phyloP scores from a whole-genome alignment of 2,113 vertebrate genomes.

The Corythoichthys intestinalis region DNA sequence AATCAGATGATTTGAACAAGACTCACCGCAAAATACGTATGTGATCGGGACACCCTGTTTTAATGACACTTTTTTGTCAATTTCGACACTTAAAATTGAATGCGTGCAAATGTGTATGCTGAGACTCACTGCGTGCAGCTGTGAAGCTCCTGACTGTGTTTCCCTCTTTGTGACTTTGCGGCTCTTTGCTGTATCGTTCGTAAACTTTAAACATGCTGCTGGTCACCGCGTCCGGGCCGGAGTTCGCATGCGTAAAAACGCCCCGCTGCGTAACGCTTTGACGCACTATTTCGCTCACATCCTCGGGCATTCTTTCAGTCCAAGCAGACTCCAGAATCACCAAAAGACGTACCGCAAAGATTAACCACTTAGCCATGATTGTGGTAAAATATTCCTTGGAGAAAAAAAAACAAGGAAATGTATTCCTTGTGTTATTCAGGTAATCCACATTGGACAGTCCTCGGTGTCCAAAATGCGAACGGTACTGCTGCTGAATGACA shows the following conservation, averaged over 20 bases:
- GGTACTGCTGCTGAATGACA: constrained; percentile 52
- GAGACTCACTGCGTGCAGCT: constrained; percentile 77
- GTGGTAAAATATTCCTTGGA: constrained; percentile 7
- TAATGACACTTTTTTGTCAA: no score
- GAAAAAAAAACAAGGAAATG: neutral
- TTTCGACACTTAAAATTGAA: no score
- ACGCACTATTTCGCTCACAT: constrained; percentile 20
- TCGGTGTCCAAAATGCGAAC: constrained; percentile 30
- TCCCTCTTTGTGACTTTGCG: constrained; percentile 70
- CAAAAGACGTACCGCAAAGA: constrained; percentile 42
- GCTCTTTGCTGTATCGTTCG: constrained; percentile 80
- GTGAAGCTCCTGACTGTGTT: constrained; percentile 91
- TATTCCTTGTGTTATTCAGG: constrained; percentile 34
- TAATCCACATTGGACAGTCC: constrained; percentile 46
- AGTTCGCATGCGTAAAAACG: constrained; percentile 44
- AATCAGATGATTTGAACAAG: no score
- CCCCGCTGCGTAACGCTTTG: constrained; percentile 29
- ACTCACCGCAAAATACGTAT: no score
- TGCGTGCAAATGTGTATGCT: no score
- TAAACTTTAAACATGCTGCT: constrained; percentile 86
- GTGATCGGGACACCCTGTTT: no score
- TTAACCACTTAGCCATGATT: constrained; percentile 48
- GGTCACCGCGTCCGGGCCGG: constrained; percentile 75
- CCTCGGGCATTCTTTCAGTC: constrained; percentile 19
- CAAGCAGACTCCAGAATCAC: constrained; percentile 39